Conservation (phyloP, 1,140 invertebrate genomes). For the Macrocentrus cingulum region DNA sequence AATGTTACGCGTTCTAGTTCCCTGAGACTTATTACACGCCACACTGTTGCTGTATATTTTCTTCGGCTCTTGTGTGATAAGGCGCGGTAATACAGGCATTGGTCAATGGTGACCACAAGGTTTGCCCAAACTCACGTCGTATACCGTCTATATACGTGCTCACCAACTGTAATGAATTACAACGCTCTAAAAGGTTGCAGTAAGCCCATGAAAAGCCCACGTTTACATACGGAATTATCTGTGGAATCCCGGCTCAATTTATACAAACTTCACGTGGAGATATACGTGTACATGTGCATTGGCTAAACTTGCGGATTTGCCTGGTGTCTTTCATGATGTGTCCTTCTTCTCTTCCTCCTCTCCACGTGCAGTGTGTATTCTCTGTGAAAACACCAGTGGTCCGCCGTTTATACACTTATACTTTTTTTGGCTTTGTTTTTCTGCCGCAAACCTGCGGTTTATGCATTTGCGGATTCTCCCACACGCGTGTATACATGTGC, state of each 20-base stretch:
- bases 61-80: neutral
- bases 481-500: too few relatives aligned
- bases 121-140: slow-evolving; percentile 1
- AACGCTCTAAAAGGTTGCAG: slow-evolving; percentile 17
- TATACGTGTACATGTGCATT: slow-evolving; percentile 9
- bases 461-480: too few relatives aligned
- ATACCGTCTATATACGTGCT: too few relatives aligned
- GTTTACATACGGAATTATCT: slow-evolving; percentile 27
- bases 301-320: neutral
- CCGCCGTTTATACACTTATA: too few relatives aligned
- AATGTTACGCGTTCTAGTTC: slow-evolving; percentile 38
- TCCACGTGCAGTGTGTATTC: too few relatives aligned
- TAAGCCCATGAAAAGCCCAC: slow-evolving; percentile 26
- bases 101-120: neutral
- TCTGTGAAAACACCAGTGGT: too few relatives aligned
- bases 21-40: slow-evolving; percentile 10
- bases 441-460: too few relatives aligned
- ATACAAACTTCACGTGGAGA: slow-evolving; percentile 22
- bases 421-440: too few relatives aligned
- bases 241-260: slow-evolving; percentile 12
- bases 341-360: too few relatives aligned
- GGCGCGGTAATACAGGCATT: too few relatives aligned
- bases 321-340: too few relatives aligned
- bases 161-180: slow-evolving; percentile 16
- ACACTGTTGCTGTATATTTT: neutral